A percentile compares a stretch with the other conserved stretches of the same genome.
phyloP scores from a whole-genome alignment of 1,140 invertebrate genomes.

The Arion vulgaris region DNA sequence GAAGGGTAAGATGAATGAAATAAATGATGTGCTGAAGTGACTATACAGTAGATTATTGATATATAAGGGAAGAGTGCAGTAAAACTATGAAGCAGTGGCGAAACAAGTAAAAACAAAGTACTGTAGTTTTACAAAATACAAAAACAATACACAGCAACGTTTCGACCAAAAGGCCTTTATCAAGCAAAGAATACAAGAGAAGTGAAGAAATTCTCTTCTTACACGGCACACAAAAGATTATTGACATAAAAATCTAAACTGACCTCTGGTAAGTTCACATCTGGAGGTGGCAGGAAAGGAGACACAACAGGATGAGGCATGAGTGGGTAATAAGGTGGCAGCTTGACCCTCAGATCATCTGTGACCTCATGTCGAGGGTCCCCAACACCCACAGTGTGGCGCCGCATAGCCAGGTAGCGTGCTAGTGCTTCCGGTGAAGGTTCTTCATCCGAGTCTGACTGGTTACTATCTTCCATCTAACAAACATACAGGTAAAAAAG shows the following conservation, averaged over 20 bases:
- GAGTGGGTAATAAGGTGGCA: constrained; percentile 63
- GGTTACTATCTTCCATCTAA: constrained; percentile 58
- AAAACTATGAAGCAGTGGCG: too few relatives aligned
- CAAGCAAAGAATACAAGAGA: too few relatives aligned
- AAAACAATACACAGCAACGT: too few relatives aligned
- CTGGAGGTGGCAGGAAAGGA: constrained; percentile 65
- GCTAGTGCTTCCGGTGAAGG: constrained; percentile 71
- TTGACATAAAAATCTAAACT: neutral
- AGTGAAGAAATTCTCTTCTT: too few relatives aligned
- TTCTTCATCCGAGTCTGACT: constrained; percentile 77
- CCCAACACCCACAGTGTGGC: constrained; percentile 94
- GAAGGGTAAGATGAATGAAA: too few relatives aligned
- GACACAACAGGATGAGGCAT: neutral
- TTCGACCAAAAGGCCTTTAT: too few relatives aligned
- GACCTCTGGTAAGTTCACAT: constrained; percentile 79
- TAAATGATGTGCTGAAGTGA: neutral
- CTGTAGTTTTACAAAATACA: too few relatives aligned
- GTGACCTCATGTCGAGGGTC: constrained; percentile 84
- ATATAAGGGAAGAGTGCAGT: too few relatives aligned
- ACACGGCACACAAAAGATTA: too few relatives aligned
- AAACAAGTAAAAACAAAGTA: too few relatives aligned
- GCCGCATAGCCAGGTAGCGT: constrained; percentile 77
- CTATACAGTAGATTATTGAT: too few relatives aligned
- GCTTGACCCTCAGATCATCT: constrained; percentile 69
- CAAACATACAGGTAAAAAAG: too few relatives aligned